Conservation (phyloP, 2,797 vertebrate genomes). For the Catharus ustulatus region DNA sequence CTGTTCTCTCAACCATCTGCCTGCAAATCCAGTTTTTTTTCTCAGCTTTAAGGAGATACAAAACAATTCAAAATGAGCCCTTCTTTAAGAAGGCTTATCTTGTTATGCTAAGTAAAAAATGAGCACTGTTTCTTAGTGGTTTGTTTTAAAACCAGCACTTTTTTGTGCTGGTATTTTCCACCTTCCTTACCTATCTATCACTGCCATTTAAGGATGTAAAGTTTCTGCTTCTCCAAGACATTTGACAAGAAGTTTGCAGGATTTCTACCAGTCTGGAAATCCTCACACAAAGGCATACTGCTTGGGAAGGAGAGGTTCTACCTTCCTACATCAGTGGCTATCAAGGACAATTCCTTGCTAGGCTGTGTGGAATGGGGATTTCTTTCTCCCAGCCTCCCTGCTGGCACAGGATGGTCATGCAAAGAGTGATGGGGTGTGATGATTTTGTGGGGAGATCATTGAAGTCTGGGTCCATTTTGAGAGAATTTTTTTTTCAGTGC, state of each 20-base stretch:
- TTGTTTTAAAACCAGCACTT: background rate
- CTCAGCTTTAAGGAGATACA: background rate
- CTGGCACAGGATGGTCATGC: background rate
- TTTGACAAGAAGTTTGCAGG: background rate
- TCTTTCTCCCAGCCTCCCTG: accelerated
- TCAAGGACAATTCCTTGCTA: background rate
- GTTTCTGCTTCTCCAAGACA: background rate
- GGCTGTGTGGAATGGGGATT: background rate
- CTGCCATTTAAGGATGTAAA: background rate
- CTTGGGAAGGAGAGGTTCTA: background rate
- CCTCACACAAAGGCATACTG: background rate
- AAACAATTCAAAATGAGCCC: background rate
- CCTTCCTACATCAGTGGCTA: background rate
- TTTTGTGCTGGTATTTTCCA: background rate
- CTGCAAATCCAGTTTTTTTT: background rate
- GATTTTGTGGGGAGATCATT: background rate
- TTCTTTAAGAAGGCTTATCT: background rate
- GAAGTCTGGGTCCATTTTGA: background rate
- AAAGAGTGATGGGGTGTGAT: background rate
- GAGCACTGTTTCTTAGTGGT: background rate
- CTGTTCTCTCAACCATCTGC: background rate
- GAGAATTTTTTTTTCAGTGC: background rate
- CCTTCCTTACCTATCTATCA: background rate
- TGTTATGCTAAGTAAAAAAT: background rate
- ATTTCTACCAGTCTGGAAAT: background rate